phyloP scores from a whole-genome alignment of 1,140 invertebrate genomes.

The Aporrectodea caliginosa region DNA sequence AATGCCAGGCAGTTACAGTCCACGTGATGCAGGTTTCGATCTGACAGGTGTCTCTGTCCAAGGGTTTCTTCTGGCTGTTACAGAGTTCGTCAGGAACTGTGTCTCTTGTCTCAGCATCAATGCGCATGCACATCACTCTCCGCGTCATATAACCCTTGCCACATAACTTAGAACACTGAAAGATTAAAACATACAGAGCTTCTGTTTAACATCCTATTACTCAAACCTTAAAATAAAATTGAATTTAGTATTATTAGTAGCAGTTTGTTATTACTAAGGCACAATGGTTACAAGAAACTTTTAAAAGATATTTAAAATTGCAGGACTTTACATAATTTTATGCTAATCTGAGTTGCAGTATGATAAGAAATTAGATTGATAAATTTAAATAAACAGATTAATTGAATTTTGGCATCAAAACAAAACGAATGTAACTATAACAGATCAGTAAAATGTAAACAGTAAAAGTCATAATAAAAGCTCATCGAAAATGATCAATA shows the following conservation, averaged over 20 bases:
- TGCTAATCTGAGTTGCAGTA: not conserved
- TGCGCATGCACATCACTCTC: constrained; percentile 50
- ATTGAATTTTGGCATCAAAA: not conserved
- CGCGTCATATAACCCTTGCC: constrained; percentile 47
- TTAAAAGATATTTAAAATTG: not conserved
- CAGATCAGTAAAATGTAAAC: too few species aligned
- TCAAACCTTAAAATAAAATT: not conserved
- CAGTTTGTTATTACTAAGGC: too few species aligned
- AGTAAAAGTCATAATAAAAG: too few species aligned
- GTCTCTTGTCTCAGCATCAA: constrained; percentile 38
- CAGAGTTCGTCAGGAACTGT: constrained; percentile 42
- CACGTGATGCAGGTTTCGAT: constrained; percentile 48
- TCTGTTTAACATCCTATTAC: not conserved
- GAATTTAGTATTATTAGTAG: not conserved
- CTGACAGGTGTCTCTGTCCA: constrained; percentile 46
- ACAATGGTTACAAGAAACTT: not conserved
- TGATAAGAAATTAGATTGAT: not conserved
- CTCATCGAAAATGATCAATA: not conserved
- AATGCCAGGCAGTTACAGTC: constrained; percentile 47
- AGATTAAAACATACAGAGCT: constrained; percentile 17
- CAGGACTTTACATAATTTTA: too few species aligned
- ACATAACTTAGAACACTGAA: constrained; percentile 53
- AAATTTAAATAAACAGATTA: not conserved
- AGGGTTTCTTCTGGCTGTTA: constrained; percentile 42
- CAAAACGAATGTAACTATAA: too few species aligned